Percentiles rank a stretch among this genome's conserved stretches.
Conservation (phyloP, 2,888 invertebrate species). For the Tenthredo mesomela region DNA sequence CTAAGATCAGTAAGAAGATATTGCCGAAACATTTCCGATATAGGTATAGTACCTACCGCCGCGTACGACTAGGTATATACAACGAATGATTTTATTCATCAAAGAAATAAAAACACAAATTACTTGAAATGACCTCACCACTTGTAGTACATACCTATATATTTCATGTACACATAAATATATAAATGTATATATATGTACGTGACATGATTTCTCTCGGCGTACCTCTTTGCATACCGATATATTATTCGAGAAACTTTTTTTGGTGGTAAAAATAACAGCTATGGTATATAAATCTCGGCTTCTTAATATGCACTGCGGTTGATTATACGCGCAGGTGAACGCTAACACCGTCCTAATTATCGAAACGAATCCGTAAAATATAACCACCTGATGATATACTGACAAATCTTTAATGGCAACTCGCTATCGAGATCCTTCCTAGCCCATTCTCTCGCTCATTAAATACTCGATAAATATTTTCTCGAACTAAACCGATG, state of each 20-base stretch:
- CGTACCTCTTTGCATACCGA: not conserved
- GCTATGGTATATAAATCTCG: not conserved
- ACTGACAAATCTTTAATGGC: not conserved
- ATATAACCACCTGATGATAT: slow-evolving; percentile 9
- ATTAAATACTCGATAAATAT: slow-evolving; percentile 6
- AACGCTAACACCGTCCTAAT: not conserved
- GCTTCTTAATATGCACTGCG: not conserved
- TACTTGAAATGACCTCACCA: not conserved
- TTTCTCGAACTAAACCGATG: not conserved
- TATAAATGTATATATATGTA: not conserved
- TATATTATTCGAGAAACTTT: slow-evolving; percentile 27
- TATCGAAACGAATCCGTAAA: slow-evolving; percentile 7
- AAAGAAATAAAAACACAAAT: slow-evolving; percentile 11
- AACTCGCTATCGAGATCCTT: not conserved
- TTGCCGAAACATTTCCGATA: slow-evolving; percentile 1
- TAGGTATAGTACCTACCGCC: not conserved
- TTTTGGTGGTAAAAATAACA: not conserved
- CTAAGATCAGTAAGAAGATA: slow-evolving; percentile 16
- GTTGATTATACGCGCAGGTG: not conserved
- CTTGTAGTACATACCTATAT: not conserved
- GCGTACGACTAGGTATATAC: not conserved
- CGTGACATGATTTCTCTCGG: slow-evolving; percentile 42
- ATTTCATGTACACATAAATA: not conserved
- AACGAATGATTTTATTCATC: not conserved
- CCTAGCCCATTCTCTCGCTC: not conserved